phyloP scores from a whole-genome alignment of 2,113 vertebrate species.

The Lepus americanus region DNA sequence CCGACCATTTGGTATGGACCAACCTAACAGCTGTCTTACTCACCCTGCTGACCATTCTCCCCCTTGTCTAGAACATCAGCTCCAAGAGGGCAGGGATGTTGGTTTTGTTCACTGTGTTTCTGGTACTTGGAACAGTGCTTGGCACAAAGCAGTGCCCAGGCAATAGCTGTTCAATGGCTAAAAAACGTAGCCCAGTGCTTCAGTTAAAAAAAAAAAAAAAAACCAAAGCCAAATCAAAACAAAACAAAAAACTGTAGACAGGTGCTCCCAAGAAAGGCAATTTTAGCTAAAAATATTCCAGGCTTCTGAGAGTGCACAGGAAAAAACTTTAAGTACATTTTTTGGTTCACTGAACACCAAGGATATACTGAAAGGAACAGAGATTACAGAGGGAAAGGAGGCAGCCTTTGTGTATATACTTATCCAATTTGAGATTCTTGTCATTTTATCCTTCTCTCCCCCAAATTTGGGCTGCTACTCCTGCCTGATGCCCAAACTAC shows the following conservation, averaged over 20 bases:
- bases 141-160: not conserved
- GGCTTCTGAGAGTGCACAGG: slow-evolving; percentile 14
- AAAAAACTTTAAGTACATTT: slow-evolving; percentile 64
- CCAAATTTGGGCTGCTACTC: slow-evolving; percentile 60
- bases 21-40: not conserved
- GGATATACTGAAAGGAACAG: slow-evolving; percentile 60
- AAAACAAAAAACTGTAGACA: slow-evolving; percentile 25
- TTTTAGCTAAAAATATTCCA: slow-evolving; percentile 61
- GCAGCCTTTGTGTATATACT: slow-evolving; percentile 77
- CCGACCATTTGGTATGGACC: not conserved
- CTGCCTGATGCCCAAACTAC: slow-evolving; percentile 73
- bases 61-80: not conserved
- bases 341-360: slow-evolving; percentile 52
- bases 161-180: not conserved
- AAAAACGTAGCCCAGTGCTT: not conserved
- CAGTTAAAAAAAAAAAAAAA: not conserved
- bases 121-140: not conserved
- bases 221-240: not conserved
- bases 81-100: not conserved
- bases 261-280: slow-evolving; percentile 41
- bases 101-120: not conserved
- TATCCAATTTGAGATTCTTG: slow-evolving; percentile 82
- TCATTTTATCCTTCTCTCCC: slow-evolving; percentile 74
- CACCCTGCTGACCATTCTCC: not conserved
- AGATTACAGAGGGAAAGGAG: slow-evolving; percentile 77